A percentile compares a stretch with the other conserved stretches of the same genome.
These are phyloP conservation scores for Nixonia krombeini DNA, from an alignment of 1,140 invertebrate species.

Conservation along the genomic window DNA sequence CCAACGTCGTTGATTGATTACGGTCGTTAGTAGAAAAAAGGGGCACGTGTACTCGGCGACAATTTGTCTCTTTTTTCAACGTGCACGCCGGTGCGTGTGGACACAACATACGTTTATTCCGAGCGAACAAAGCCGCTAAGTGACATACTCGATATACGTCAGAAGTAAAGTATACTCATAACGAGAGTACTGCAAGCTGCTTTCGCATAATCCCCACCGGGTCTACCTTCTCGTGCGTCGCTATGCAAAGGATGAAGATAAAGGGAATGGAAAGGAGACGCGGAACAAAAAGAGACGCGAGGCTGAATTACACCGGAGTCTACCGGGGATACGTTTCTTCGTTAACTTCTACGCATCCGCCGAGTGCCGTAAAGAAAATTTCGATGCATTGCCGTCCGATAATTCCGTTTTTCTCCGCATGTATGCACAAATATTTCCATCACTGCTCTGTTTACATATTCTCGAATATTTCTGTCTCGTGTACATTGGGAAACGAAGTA, in stretches of 20 bases:
- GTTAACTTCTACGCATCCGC: neutral
- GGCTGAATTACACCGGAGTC: too few species aligned
- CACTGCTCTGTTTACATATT: too few species aligned
- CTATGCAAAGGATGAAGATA: constrained; percentile 27
- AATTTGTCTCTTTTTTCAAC: constrained; percentile 12
- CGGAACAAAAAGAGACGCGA: constrained; percentile 1
- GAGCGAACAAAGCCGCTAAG: constrained; percentile 44
- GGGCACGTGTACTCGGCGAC: neutral
- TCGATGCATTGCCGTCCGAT: too few species aligned
- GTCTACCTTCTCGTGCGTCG: constrained; percentile 40
- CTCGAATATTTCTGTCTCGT: too few species aligned
- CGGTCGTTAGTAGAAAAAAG: too few species aligned
- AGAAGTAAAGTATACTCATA: constrained; percentile 22
- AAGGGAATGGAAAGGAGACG: constrained; percentile 25
- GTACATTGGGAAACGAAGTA: too few species aligned
- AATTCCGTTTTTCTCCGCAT: too few species aligned
- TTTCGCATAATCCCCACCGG: constrained; percentile 42
- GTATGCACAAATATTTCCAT: too few species aligned
- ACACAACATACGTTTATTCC: constrained; percentile 25
- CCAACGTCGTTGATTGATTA: too few species aligned
- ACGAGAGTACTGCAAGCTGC: constrained; percentile 24
- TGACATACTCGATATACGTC: constrained; percentile 39
- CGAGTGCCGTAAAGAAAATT: neutral
- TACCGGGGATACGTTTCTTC: constrained; percentile 7
- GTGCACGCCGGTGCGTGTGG: too few species aligned